Base-by-base conservation (phyloP, 2,888 invertebrate species). In the Ephialtes manifestator region DNA sequence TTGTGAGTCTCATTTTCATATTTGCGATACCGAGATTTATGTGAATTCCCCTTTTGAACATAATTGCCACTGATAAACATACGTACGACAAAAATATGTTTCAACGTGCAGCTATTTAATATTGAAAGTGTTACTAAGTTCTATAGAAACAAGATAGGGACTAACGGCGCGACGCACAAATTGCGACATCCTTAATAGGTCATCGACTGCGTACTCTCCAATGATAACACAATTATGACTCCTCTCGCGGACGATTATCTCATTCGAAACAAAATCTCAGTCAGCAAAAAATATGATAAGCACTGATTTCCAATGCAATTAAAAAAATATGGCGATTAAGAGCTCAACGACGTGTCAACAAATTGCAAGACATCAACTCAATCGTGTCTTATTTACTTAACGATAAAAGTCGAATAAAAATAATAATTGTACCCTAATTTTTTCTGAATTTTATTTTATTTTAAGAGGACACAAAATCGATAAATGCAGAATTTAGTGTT, bases 111-210 rank as follows among this genome's bases (percentile, higher is more conserved):
- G 15, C 11, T 28, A 5, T 15, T 39, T 24, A 28, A 15, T 24
- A 11, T 15, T 2, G 4, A 28, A 58, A 58, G 58, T 28, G 28
- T 71, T 39, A 51, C 55, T 18, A 35, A 46, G 65, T 70, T 60
- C 46, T 43, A 20, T 43, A 28, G 48, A 58, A 28, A 43, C 28
- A 4, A 55, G 55, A 76, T 76, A 76, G 4, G 39, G 8, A 43
- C 39, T 20, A 18, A 20, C 4, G n/a, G 11, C 39, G 35, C 28
- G 70, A 55, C 35, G 63, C 24, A 63, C 11, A 72, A 48, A 48
- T 71, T 55, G 63, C 55, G 39, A 63, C 46, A 75, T 46, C 18
- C 53, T 71, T 31, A 67, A 77, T 53, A 77, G 81, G 81, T 84
- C 77, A 72, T 74, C 77, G 76, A 60, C 68, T 68, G 72, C 35